Evolutionary conservation across 2,797 vertebrate genomes (phyloP).

Genomic region (Chrysocyon brachyurus): DNA sequence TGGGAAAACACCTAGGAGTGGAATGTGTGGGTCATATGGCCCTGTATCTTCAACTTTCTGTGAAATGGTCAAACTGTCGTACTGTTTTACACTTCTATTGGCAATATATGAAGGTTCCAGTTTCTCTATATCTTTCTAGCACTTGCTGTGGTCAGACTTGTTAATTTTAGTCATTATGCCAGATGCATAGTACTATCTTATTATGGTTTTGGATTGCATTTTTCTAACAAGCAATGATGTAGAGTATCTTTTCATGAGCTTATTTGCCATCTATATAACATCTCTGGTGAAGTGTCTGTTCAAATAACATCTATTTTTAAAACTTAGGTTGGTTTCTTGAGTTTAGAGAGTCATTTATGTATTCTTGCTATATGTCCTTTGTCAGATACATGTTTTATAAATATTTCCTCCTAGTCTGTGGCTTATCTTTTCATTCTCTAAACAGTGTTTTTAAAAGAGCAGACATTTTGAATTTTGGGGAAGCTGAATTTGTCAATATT

Average conservation of each 20-base stretch:
- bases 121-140: not conserved
- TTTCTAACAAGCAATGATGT: not conserved
- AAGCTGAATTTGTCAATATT: constrained; percentile 24
- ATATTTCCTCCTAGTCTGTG: constrained; percentile 6
- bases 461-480: constrained; percentile 13
- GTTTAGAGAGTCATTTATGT: not conserved
- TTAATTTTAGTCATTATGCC: constrained; percentile 12
- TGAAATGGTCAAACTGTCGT: not conserved
- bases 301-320: not conserved
- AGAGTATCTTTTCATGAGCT: not conserved
- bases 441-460: not conserved
- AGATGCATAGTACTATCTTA: not conserved
- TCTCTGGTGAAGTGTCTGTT: not conserved
- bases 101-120: not conserved
- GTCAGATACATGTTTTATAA: not conserved
- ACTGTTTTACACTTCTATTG: constrained; percentile 4
- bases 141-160: not conserved
- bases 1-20: not conserved
- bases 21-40: not conserved
- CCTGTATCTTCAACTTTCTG: not conserved
- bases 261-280: not conserved
- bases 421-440: constrained; percentile 32
- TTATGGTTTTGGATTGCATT: not conserved
- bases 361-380: not conserved
- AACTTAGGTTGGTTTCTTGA: not conserved